Base-by-base conservation (phyloP, 2,113 vertebrate genomes). In the Ophthalmolycus amberensis region DNA sequence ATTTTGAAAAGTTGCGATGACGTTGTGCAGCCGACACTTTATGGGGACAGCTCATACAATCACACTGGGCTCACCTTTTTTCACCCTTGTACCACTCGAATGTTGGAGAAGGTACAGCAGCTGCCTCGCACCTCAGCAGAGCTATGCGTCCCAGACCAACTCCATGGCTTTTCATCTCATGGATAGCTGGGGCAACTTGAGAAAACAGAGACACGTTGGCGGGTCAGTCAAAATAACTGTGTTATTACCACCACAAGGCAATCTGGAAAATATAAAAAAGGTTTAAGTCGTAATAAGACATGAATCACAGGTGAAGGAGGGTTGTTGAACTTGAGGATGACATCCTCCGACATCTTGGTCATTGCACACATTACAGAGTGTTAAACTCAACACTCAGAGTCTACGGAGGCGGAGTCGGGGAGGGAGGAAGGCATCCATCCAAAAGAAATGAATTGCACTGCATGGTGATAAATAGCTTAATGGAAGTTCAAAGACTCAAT, bases 1-100 rank as follows among this genome's bases (percentile, higher is more conserved):
- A 2, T 2, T 38, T 71, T 40, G 16, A 9, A 48, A 14, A 68
- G 27, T 34, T 11, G 20, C n/a, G 22, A 22, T 6, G n/a, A n/a
- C 0, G 3, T 18, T 64, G 3, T 48, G 32, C 38, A 37, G 40
- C 22, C 0, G 0, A 12, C 46, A 66, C 22, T 50, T 63, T 29
- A 27, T 52, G 1, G 52, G 27, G 7, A 66, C 20, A 38, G 10
- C 18, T 46, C 0, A 15, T 18, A 64, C 6, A 46, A 60, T 52
- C n/a, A 62, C 40, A 42, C 25, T 11, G 9, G 29, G 40, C 97
- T 97, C 96, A 99, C 98, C 97, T 98, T 94, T 97, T 99, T 83
- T 99, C 98, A 80, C 98, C 98, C 95, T 92, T 99, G 96, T 95
- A 99, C 98, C 98, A 99, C 94, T 98, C 98, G 56, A 99, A 99